A percentile compares a stretch with the other conserved stretches of the same genome.
Conservation (phyloP, 2,888 invertebrate genomes). For the Harpalus rufipes region DNA sequence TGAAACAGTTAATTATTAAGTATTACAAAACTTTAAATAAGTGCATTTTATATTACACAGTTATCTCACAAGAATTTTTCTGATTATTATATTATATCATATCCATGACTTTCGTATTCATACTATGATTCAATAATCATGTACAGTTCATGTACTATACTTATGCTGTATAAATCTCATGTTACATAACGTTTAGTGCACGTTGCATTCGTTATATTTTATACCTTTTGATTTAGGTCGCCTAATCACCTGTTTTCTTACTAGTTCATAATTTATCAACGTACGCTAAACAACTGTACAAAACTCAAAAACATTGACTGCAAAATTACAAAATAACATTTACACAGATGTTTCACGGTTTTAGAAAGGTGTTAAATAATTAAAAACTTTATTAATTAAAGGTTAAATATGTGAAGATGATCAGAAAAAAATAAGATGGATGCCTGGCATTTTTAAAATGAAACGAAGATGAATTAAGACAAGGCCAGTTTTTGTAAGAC, state of each 20-base stretch:
- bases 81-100: not conserved
- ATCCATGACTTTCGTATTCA: not conserved
- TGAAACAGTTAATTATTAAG: too few relatives aligned
- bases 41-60: too few relatives aligned
- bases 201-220: not conserved
- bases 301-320: not conserved
- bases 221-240: constrained; percentile 16
- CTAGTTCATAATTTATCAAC: constrained; percentile 16
- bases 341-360: not conserved
- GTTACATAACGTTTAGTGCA: not conserved
- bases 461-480: not conserved
- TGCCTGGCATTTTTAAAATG: not conserved
- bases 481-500: not conserved
- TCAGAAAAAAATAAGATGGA: not conserved
- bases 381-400: not conserved
- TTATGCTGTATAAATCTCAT: not conserved
- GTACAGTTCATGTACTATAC: not conserved
- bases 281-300: not conserved
- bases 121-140: not conserved
- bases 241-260: constrained; percentile 11
- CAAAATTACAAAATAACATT: not conserved
- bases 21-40: too few relatives aligned
- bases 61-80: too few relatives aligned
- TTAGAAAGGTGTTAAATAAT: not conserved
- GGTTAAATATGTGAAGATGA: not conserved